phyloP scores from a whole-genome alignment of 2,797 vertebrate genomes.

The Siniperca undulata region DNA sequence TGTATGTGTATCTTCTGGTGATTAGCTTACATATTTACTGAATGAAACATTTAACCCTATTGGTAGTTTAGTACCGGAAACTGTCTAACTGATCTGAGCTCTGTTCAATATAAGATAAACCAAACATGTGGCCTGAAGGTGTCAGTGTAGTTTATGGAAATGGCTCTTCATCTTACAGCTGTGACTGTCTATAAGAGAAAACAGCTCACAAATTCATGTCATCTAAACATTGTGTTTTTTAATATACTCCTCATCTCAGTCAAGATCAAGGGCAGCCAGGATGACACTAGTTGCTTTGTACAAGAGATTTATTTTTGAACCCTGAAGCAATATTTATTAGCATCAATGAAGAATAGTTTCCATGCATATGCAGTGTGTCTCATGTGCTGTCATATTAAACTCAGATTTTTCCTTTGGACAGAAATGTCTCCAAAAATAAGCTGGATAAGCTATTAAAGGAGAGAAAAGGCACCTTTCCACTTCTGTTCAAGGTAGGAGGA shows the following conservation, averaged over 20 bases:
- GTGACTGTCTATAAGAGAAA: conserved; percentile 21
- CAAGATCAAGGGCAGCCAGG: conserved; percentile 5
- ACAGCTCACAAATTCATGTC: background rate
- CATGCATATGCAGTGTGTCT: background rate
- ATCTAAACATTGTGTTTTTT: conserved; percentile 18
- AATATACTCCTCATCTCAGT: background rate
- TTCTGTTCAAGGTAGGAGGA: conserved; percentile 77
- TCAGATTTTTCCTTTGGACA: conserved; percentile 48
- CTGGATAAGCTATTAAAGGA: conserved; percentile 63
- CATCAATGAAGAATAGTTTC: background rate
- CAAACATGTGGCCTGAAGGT: conserved; percentile 65
- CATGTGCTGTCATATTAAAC: background rate
- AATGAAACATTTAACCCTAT: background rate
- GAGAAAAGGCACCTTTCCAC: conserved; percentile 71
- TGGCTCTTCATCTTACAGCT: background rate
- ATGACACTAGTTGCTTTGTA: background rate
- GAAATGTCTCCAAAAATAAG: conserved; percentile 68
- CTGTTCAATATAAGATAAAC: background rate
- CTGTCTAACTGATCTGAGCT: background rate
- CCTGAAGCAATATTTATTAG: background rate
- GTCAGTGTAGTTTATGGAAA: conserved; percentile 70
- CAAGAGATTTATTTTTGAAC: conserved; percentile 12
- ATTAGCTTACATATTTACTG: background rate
- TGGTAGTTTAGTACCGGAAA: background rate
- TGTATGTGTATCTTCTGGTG: background rate